These are phyloP conservation scores for Chelidonichthys spinosus DNA, from an alignment of 2,797 vertebrate species.

Conservation along the genomic window DNA sequence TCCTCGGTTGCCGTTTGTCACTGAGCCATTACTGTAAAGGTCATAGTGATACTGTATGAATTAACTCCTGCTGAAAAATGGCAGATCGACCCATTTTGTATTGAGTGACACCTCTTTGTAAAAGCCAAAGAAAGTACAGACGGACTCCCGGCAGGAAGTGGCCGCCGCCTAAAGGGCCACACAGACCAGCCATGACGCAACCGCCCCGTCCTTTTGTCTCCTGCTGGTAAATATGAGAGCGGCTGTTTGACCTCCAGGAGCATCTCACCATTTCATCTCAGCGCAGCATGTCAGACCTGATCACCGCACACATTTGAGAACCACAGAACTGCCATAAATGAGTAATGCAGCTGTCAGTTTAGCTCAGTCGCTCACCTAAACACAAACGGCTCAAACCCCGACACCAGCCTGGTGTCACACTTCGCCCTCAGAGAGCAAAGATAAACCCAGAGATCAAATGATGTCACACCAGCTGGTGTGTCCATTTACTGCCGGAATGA, in stretches of 20 bases:
- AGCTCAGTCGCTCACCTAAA: constrained; percentile 59
- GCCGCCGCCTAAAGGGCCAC: constrained; percentile 60
- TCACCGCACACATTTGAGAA: constrained; percentile 72
- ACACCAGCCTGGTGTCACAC: constrained; percentile 47
- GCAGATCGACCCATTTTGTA: neutral
- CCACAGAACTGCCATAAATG: constrained; percentile 67
- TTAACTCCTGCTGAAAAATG: neutral
- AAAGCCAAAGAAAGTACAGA: constrained; percentile 21
- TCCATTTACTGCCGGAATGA: constrained; percentile 10
- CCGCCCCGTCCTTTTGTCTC: constrained; percentile 40
- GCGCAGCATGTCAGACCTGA: constrained; percentile 64
- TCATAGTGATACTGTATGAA: constrained; percentile 20
- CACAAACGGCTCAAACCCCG: constrained; percentile 48
- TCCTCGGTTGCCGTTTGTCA: neutral
- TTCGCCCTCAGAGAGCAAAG: constrained; percentile 39
- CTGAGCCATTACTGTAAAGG: constrained; percentile 35
- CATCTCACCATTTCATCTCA: constrained; percentile 69
- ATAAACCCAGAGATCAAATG: constrained; percentile 34
- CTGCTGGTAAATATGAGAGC: constrained; percentile 65
- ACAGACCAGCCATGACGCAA: constrained; percentile 54
- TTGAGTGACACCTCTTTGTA: constrained; percentile 19
- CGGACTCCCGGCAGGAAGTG: constrained; percentile 46
- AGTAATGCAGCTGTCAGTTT: constrained; percentile 77
- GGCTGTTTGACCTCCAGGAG: constrained; percentile 71
- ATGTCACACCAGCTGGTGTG: constrained; percentile 17